These are phyloP conservation scores for Sapajus apella DNA, from an alignment of 2,113 vertebrate species.

Conservation along the genomic window DNA sequence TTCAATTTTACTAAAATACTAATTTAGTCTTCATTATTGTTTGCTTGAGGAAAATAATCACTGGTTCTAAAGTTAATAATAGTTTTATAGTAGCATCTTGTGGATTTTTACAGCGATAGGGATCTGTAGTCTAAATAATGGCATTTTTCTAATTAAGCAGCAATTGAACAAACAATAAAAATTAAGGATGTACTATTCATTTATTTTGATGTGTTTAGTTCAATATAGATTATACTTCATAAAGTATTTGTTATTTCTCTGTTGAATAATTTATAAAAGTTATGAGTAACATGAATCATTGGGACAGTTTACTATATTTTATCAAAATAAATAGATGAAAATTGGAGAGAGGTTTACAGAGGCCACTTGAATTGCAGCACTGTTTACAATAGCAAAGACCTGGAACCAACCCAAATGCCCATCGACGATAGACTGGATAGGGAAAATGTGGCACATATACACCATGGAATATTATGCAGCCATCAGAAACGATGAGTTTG, in stretches of 20 bases:
- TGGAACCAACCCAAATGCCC: too few species aligned
- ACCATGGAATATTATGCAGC: too few species aligned
- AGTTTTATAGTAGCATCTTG: conserved; percentile 54
- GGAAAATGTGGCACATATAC: too few species aligned
- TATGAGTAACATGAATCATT: conserved; percentile 68
- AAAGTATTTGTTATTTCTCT: conserved; percentile 65
- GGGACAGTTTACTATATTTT: conserved; percentile 62
- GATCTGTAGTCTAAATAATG: conserved; percentile 53
- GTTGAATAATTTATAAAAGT: conserved; percentile 72
- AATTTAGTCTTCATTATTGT: conserved; percentile 62
- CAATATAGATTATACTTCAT: conserved; percentile 59
- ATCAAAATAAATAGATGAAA: conserved; percentile 66
- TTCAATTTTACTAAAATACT: conserved; percentile 61
- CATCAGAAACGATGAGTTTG: too few species aligned
- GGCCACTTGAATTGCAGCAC: not conserved
- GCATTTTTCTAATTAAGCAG: conserved; percentile 74
- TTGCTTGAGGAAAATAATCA: conserved; percentile 54
- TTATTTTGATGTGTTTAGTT: conserved; percentile 68
- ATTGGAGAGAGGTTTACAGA: conserved; percentile 37
- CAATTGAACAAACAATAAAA: conserved; percentile 68
- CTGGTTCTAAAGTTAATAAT: conserved; percentile 60
- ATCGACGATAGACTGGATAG: too few species aligned
- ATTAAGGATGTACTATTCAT: conserved; percentile 56
- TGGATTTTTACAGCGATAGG: conserved; percentile 57
- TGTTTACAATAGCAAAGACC: too few species aligned